A percentile compares a stretch with the other conserved stretches of the same genome.
These are phyloP conservation scores for Muscicapa striata DNA, from an alignment of 2,797 vertebrate genomes.

Conservation along the genomic window DNA sequence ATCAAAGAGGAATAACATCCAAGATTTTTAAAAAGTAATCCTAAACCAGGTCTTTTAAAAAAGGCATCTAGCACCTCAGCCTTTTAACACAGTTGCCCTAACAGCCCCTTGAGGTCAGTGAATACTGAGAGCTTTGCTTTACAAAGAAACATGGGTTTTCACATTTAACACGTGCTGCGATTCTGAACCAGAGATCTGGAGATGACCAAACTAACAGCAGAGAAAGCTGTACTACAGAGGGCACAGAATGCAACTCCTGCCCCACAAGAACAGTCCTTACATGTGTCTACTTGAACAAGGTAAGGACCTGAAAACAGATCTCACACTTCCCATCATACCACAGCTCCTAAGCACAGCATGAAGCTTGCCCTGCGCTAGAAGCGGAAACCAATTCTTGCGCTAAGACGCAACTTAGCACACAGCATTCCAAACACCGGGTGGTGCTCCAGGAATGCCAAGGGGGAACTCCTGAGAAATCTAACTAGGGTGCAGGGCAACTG, in stretches of 20 bases:
- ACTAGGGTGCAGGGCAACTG: rapidly evolving
- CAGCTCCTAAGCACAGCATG: background rate
- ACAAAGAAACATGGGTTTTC: background rate
- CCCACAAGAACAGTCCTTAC: background rate
- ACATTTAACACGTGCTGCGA: background rate
- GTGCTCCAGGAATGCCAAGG: background rate
- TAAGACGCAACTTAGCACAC: rapidly evolving
- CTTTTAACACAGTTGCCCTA: background rate
- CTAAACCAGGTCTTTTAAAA: background rate
- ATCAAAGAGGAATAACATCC: constrained; percentile 41
- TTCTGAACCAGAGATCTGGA: background rate
- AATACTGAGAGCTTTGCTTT: background rate
- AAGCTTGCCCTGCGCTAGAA: background rate
- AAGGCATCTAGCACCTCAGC: constrained; percentile 1
- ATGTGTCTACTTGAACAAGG: background rate
- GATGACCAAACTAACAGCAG: background rate
- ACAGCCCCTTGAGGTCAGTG: background rate
- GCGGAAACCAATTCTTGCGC: rapidly evolving
- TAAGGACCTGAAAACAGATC: background rate
- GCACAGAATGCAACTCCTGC: background rate
- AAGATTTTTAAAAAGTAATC: background rate
- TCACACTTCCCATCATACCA: rapidly evolving
- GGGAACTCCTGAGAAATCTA: background rate
- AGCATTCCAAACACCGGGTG: rapidly evolving
- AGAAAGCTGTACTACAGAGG: background rate